Base-by-base conservation (phyloP, 2,888 invertebrate species). In the Tetragnatha montana region DNA sequence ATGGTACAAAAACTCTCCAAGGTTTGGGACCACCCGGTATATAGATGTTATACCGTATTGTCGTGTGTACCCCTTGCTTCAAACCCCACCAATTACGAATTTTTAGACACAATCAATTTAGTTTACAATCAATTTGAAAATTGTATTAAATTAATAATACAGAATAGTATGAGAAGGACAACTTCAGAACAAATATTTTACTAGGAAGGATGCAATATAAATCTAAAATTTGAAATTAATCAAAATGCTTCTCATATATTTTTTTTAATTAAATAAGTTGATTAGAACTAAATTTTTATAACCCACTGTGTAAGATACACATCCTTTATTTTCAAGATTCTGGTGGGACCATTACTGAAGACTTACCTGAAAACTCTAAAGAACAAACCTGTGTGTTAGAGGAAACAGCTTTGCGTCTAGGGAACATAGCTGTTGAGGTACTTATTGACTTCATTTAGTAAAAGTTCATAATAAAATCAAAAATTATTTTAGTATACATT, bases 391-490 rank as follows among this genome's bases (percentile, higher is more conserved):
- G 96, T 92, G 92, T 97, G 50, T 93, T 94, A 0, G 95, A 95
- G 74, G 93, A 93, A 0, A 94, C 95, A 87, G 94, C 95, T 22
- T 88, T 96, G 8, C 93, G 93, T 89, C 93, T 97, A 78, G 96
- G 95, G 4, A 92, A 93, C 91, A 93, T 95, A 76, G 95, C 95
- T 0, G 92, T 95, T 0, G 92, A 86, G 51, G 89, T 89, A 79
- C 60, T 35, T 35, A 35, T 35, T 35, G 35, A 35, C 4, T 2
- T 35, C 35, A 35, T 35, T 35, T 4, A 35, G 35, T 35, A 35
- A 35, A 35, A 35, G 4, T 35, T 2, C 35, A 35, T 35, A 35
- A 35, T 1, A 35, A 35, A 35, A 35, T 35, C 4, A 35, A 35
- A 35, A 35, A 35, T 2, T 35, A 2, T 35, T 35, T 1, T 35